These are phyloP conservation scores for Lasioglossum oenotherae DNA, from an alignment of 2,888 invertebrate genomes.

Conservation along the genomic window DNA sequence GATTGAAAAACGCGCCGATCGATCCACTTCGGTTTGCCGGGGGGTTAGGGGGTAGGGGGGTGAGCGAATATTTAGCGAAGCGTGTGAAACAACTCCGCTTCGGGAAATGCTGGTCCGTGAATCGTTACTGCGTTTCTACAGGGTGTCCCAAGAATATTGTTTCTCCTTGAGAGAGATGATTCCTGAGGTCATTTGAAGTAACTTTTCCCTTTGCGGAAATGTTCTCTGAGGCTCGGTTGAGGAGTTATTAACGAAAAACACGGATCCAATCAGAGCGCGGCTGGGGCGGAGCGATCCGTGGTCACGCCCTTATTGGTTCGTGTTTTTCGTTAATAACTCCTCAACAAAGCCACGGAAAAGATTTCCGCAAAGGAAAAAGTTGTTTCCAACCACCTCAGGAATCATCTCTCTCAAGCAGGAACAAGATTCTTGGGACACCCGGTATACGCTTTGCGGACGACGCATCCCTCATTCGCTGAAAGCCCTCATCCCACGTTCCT, in stretches of 20 bases:
- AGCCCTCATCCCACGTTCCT: not conserved
- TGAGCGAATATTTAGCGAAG: not conserved
- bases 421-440: not conserved
- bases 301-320: too few relatives aligned
- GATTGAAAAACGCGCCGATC: slow-evolving; percentile 43
- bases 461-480: not conserved
- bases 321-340: too few relatives aligned
- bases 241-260: too few relatives aligned
- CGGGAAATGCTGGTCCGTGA: not conserved
- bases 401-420: not conserved
- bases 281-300: too few relatives aligned
- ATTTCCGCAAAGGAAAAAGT: not conserved
- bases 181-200: too few relatives aligned
- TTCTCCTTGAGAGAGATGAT: fast-evolving
- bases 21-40: not conserved
- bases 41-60: not conserved
- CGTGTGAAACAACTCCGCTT: not conserved
- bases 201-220: too few relatives aligned
- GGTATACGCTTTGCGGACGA: not conserved
- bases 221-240: too few relatives aligned
- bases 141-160: not conserved
- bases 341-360: too few relatives aligned
- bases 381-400: not conserved
- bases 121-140: not conserved
- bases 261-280: too few relatives aligned